phyloP scores from a whole-genome alignment of 2,113 vertebrate genomes.

The Nestor notabilis region DNA sequence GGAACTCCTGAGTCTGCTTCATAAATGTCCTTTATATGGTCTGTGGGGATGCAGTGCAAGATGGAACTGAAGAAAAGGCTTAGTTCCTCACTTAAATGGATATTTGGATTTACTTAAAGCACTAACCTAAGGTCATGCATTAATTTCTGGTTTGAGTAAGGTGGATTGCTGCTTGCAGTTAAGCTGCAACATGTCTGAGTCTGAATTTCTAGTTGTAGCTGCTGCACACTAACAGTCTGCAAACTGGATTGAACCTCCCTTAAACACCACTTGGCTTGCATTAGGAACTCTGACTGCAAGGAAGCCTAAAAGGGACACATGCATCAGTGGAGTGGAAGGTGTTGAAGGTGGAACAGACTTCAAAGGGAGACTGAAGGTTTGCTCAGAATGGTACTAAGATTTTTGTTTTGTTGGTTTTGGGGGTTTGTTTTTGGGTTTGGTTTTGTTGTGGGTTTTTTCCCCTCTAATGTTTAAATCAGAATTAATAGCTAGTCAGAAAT shows the following conservation, averaged over 20 bases:
- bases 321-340: not conserved
- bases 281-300: not conserved
- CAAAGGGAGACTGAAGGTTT: not conserved
- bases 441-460: not conserved
- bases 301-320: not conserved
- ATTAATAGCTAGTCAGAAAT: conserved; percentile 32
- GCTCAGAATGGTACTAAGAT: not conserved
- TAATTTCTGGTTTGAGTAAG: not conserved
- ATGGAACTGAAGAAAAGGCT: not conserved
- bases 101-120: not conserved
- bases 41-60: not conserved
- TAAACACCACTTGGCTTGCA: not conserved
- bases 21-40: not conserved
- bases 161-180: not conserved
- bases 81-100: not conserved
- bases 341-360: not conserved
- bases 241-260: not conserved
- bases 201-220: not conserved
- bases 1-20: not conserved
- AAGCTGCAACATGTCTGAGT: not conserved
- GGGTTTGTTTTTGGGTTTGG: not conserved
- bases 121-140: not conserved
- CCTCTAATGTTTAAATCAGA: conserved; percentile 21
- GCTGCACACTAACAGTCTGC: not conserved
- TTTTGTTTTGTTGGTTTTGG: not conserved